These are phyloP conservation scores for Drosophila buzzatii DNA, from an alignment of 2,888 invertebrate species.

Conservation along the genomic window DNA sequence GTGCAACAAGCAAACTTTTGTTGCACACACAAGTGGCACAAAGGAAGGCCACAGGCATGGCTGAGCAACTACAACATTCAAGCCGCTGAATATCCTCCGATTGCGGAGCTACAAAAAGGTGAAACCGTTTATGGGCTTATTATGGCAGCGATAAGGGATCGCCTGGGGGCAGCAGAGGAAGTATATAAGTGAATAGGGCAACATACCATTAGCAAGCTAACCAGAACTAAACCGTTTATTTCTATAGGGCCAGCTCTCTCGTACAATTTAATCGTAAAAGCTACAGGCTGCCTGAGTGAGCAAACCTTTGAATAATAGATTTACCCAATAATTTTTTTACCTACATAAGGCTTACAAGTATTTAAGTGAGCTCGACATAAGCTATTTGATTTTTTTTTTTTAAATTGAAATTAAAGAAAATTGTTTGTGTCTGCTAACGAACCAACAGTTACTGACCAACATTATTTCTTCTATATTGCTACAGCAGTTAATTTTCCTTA, in stretches of 20 bases:
- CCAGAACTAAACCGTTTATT: constrained; percentile 8
- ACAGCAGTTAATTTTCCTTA: too few relatives aligned
- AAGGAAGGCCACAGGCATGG: constrained; percentile 38
- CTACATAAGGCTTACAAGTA: neutral
- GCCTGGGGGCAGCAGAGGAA: constrained; percentile 11
- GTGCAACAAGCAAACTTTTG: constrained; percentile 70
- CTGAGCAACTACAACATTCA: constrained; percentile 22
- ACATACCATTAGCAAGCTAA: constrained; percentile 11
- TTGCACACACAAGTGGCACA: constrained; percentile 58
- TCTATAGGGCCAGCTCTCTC: neutral
- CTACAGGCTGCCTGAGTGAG: neutral
- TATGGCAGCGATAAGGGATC: neutral
- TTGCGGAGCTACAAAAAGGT: constrained; percentile 12
- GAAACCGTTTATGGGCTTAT: constrained; percentile 21
- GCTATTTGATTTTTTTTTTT: too few relatives aligned
- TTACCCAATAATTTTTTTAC: neutral
- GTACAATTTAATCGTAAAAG: neutral
- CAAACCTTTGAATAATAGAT: neutral
- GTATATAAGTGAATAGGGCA: constrained; percentile 17
- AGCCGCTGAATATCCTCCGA: constrained; percentile 21
- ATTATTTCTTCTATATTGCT: too few relatives aligned
- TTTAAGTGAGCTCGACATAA: neutral
- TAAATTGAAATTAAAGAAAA: neutral
- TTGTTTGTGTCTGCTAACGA: too few relatives aligned
- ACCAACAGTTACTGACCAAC: neutral